Base-by-base conservation (phyloP, 2,113 vertebrate genomes). In the Lepus americanus region DNA sequence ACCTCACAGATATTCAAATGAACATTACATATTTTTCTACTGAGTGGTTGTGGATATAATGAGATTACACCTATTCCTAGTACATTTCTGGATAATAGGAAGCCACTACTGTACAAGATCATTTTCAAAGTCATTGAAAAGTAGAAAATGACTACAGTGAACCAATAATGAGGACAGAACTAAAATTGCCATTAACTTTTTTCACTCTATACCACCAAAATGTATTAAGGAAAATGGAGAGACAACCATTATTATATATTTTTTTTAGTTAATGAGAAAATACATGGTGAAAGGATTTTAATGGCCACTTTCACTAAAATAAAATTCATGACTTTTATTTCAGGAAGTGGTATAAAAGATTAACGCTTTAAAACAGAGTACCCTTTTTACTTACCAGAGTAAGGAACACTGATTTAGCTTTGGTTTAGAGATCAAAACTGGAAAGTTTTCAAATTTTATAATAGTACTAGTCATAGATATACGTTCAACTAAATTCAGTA, bases 91-190 rank as follows among this genome's bases (percentile, higher is more conserved):
- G 67, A 92, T 95, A 96, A 96, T 92, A 97, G 87, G 72, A 96
- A 96, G 44, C 87, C 31, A 55, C 72, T 79, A 39, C 33, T 94
- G 22, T 95, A 90, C 27, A 76, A 95, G 44, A 95, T 95, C 90
- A 97, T 96, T 97, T 98, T 96, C 92, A 90, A 97, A 97, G 90
- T 96, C 22, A 96, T 76, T 95, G 27, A 87, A 96, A 97, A 97
- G 92, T 77, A 96, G 61, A 96, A 98, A 91, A 83, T 97, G 12
- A 95, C 19, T 44, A 90, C 70, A 16, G 0, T 17, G 83, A 55
- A 94, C 51, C n/a, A 95, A 94, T 94, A 97, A 92, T 94, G 77
- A 92, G 69, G 53, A 4, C 64, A 63, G 31, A 94, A 95, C 36
- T 97, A 94, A 16, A 90, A 72, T 91, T 33, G 61, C 49, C 89